Base-by-base conservation (phyloP, 1,140 invertebrate genomes). In the Drosophila bipectinata region DNA sequence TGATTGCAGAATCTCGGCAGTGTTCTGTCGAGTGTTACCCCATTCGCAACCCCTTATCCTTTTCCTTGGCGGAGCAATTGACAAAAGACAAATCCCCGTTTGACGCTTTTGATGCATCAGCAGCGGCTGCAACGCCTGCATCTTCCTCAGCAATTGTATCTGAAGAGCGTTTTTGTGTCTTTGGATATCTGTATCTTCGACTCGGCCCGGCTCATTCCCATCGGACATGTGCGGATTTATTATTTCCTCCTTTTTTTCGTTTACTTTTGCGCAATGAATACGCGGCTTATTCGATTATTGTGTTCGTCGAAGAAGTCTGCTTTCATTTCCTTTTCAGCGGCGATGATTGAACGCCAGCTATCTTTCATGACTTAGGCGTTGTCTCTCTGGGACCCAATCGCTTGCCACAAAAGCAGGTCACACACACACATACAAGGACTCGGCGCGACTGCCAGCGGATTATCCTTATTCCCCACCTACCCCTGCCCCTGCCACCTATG, bases 241-340 rank as follows among this genome's bases (percentile, higher is more conserved):
- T 15, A 44, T 44, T 44, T 44, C 8, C 41, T 67, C 28, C 55
- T 30, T 52, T 63, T 67, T 67, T 41, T 80, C 66, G 77, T 87
- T 83, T 59, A 78, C 64, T 79, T 76, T 78, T 49, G 57, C 51
- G 44, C 75, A 58, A 78, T 87, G 82, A 87, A 87, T 87, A 56
- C 78, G 78, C 82, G 83, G 83, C 83, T 87, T 87, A 87, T 82
- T 87, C 83, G 82, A 88, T 87, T 87, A 87, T 82, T 87, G 64
- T 87, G 64, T 76, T 58, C 53, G 44, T 63, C 24, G 49, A 74
- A 74, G 71, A 66, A 74, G 71, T 59, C 64, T 58, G 83, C 82
- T 76, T 87, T 82, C 83, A 72, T 82, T 87, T 87, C 78, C 62
- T 85, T 77, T 85, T 82, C 74, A 87, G 39, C 69, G 66, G 18